These are phyloP conservation scores for Coregonus suidteri DNA, from an alignment of 2,797 vertebrate genomes.

Conservation along the genomic window DNA sequence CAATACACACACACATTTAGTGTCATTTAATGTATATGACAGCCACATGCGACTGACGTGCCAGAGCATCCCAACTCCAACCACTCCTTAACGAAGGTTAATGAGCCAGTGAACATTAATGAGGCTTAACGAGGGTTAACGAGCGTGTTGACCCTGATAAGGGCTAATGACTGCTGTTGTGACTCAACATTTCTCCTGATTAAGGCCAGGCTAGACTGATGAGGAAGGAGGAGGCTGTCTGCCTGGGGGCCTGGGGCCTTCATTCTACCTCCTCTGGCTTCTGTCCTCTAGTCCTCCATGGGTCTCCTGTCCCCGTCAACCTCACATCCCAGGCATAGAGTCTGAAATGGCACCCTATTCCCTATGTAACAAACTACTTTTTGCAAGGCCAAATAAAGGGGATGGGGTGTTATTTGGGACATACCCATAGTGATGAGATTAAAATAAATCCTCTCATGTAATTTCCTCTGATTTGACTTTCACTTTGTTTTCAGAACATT, in stretches of 20 bases:
- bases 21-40: no score
- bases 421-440: no score
- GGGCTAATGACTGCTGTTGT: constrained; percentile 35
- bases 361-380: no score
- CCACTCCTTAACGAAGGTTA: constrained; percentile 40
- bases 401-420: no score
- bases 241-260: background rate
- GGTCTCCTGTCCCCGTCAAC: background rate
- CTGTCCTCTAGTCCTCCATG: background rate
- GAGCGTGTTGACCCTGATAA: constrained; percentile 38
- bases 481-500: no score
- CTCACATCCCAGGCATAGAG: no score
- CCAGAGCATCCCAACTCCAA: background rate
- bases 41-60: background rate
- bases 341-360: no score
- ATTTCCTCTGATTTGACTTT: no score
- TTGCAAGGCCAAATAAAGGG: no score
- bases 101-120: constrained; percentile 36
- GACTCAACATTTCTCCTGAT: constrained; percentile 29
- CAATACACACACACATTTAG: background rate
- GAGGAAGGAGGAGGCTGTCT: background rate
- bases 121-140: constrained; percentile 51
- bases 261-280: background rate
- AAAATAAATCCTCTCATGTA: no score
- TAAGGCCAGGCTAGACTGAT: constrained; percentile 10